A percentile compares a stretch with the other conserved stretches of the same genome.
Conservation (phyloP, 2,797 vertebrate genomes). For the Sus cebifrons region DNA sequence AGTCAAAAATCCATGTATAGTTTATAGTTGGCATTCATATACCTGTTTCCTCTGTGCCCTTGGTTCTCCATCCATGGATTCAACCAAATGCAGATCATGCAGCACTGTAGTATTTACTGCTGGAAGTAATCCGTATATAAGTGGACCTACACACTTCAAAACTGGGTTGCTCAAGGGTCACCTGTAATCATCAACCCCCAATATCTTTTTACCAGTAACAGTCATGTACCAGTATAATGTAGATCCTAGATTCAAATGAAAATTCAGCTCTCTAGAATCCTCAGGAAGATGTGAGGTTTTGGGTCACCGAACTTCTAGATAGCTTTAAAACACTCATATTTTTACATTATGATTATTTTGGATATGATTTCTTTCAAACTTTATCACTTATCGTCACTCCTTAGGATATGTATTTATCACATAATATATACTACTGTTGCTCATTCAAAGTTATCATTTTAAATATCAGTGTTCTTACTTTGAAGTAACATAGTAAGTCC, state of each 20-base stretch:
- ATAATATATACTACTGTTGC: not conserved
- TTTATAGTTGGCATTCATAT: not conserved
- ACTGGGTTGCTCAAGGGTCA: not conserved
- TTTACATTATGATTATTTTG: constrained; percentile 13
- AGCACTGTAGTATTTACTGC: not conserved
- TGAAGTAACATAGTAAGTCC: not conserved
- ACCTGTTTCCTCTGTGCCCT: not conserved
- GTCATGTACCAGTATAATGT: not conserved
- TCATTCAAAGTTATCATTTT: constrained; percentile 33
- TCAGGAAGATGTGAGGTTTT: not conserved
- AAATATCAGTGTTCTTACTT: not conserved
- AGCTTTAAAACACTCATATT: not conserved
- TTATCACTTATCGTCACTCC: not conserved
- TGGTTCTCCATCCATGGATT: not conserved
- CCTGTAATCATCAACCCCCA: not conserved
- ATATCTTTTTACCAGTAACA: not conserved
- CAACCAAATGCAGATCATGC: not conserved
- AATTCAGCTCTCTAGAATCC: not conserved
- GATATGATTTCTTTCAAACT: not conserved
- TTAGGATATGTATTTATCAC: not conserved
- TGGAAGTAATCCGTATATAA: not conserved
- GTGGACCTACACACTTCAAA: not conserved
- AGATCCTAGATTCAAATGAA: constrained; percentile 18
- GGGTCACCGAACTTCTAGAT: not conserved
- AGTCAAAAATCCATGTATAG: not conserved